Evolutionary conservation across 2,888 invertebrate species (phyloP), one percentile per base, ranked within the genome.

Genomic region (Phyto melanocephala): DNA sequence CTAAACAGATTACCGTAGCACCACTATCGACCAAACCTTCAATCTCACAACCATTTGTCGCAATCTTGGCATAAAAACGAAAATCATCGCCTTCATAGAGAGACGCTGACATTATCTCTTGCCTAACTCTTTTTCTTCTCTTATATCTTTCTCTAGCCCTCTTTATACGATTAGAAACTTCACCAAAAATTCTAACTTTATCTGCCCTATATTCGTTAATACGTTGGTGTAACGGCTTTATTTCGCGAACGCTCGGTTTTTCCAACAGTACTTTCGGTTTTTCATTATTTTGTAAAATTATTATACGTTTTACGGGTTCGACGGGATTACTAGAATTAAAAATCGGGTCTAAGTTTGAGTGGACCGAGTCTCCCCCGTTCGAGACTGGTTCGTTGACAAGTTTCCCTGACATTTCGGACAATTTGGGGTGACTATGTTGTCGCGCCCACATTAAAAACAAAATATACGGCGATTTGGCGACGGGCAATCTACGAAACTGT

Each of bases 361-460:
- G 0, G 56, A 47, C 45, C 75, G 65, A 54, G 42, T 37, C 63
- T 75, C 58, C 35, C 54, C 56, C 0, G 22, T 65, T 37, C 47
- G 50, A 40, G 40, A 15, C 75, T 42, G 11, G 56, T 56, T 65
- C 47, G 0, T 0, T 1, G 8, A 0, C 22, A 0, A n/a, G 75
- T 75, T 75, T 75, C 56, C 65, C 65, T 75, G 47, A 13, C 58
- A 75, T 7, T 37, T n/a, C n/a, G n/a, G n/a, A n/a, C n/a, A n/a
- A n/a, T n/a, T 54, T 0, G 45, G 56, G 0, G 45, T 35, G 0
- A 56, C 56, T 1, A 47, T 58, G 1, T 33, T 33, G 13, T 45
- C 54, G 3, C 24, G 11, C 2, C 35, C 22, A 33, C 45, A 65
- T 5, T 5, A 2, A 17, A 17, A 37, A n/a, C 67, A 54, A 10